Percentiles rank a stretch among this genome's conserved stretches.
Evolutionary conservation across 2,797 vertebrate species (phyloP).

Genomic region (Phrynocephalus forsythii): DNA sequence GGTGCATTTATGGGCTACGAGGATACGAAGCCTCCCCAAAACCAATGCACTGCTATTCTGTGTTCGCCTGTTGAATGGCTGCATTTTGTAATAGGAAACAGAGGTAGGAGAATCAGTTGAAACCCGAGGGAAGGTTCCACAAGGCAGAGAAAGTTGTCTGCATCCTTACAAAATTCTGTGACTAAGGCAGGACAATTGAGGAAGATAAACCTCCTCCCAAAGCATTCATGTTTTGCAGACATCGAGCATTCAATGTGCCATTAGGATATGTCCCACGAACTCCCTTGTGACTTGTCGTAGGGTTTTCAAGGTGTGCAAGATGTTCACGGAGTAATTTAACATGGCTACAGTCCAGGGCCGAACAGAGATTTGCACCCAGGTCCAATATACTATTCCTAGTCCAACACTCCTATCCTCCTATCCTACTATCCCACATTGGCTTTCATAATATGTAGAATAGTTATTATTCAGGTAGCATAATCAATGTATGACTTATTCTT

Average conservation of each 20-base stretch:
- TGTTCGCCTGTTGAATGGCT: neutral
- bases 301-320: too few relatives aligned
- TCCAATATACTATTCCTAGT: neutral
- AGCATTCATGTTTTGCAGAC: constrained; percentile 8
- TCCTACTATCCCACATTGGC: too few relatives aligned
- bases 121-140: neutral
- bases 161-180: neutral
- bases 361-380: too few relatives aligned
- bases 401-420: too few relatives aligned
- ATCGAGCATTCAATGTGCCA: constrained; percentile 41
- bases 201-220: neutral
- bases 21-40: neutral
- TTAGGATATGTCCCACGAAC: neutral
- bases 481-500: neutral
- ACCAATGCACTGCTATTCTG: neutral
- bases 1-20: too few relatives aligned
- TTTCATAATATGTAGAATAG: too few relatives aligned
- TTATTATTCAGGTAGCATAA: neutral
- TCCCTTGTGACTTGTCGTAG: too few relatives aligned
- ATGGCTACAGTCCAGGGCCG: too few relatives aligned
- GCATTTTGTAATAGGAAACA: neutral
- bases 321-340: too few relatives aligned
- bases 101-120: neutral
- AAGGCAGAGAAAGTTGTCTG: neutral
- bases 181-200: neutral